Evolutionary conservation across 2,113 vertebrate genomes (phyloP).

Genomic region (Butorides virescens): DNA sequence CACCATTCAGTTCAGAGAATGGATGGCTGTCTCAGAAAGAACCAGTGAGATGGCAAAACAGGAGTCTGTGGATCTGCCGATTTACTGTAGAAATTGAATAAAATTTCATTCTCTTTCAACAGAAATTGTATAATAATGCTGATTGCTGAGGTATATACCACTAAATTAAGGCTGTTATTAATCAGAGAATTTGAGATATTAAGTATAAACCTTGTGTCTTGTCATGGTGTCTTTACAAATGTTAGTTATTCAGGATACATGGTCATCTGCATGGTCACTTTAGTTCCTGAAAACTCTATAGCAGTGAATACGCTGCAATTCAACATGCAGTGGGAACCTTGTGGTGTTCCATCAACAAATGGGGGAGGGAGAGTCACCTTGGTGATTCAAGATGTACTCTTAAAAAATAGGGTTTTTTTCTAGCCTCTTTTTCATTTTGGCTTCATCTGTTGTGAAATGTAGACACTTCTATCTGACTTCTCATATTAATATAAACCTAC

Average conservation of each 20-base stretch:
- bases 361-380: not conserved
- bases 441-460: not conserved
- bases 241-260: not conserved
- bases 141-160: not conserved
- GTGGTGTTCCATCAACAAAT: not conserved
- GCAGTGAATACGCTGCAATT: not conserved
- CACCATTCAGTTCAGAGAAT: not conserved
- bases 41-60: not conserved
- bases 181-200: not conserved
- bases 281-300: not conserved
- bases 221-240: not conserved
- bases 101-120: not conserved
- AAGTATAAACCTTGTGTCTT: not conserved
- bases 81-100: not conserved
- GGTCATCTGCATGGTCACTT: not conserved
- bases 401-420: not conserved
- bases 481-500: not conserved
- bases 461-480: not conserved
- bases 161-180: not conserved
- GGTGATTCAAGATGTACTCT: not conserved
- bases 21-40: not conserved
- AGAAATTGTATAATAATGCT: not conserved
- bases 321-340: not conserved
- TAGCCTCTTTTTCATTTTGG: not conserved
- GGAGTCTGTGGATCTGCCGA: not conserved